phyloP scores from a whole-genome alignment of 1,140 invertebrate genomes.

The Coptotermes formosanus region DNA sequence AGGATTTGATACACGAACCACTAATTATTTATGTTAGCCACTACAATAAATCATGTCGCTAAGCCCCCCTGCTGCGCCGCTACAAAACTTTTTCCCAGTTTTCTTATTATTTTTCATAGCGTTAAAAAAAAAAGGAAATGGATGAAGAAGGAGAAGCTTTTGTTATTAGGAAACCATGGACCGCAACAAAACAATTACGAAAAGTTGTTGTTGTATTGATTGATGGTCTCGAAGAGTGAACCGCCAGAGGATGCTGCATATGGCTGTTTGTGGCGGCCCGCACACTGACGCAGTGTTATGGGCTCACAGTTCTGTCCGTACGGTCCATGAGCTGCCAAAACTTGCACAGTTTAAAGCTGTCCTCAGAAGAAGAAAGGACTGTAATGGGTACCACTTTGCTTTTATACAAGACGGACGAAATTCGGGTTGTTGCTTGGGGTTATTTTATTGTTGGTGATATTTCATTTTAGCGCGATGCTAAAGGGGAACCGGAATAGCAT shows the following conservation, averaged over 20 bases:
- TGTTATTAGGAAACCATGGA: slow-evolving; percentile 9
- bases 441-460: too few relatives aligned
- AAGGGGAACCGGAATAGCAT: too few relatives aligned
- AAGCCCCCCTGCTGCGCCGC: not conserved
- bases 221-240: not conserved
- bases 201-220: not conserved
- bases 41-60: not conserved
- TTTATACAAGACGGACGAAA: too few relatives aligned
- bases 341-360: too few relatives aligned
- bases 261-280: not conserved
- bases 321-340: too few relatives aligned
- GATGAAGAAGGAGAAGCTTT: slow-evolving; percentile 13
- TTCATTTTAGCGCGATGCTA: too few relatives aligned
- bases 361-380: too few relatives aligned
- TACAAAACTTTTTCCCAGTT: not conserved
- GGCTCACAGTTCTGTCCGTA: too few relatives aligned
- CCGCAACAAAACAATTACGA: slow-evolving; percentile 4
- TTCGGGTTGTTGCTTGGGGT: too few relatives aligned
- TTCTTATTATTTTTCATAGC: slow-evolving; percentile 11
- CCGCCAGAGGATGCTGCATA: not conserved
- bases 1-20: not conserved
- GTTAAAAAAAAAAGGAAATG: not conserved
- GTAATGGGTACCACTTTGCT: too few relatives aligned
- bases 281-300: not conserved
- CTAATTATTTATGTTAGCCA: not conserved